Evolutionary conservation across 2,113 vertebrate species (phyloP), one percentile per base, ranked within the genome.

Genomic region (Rissa tridactyla): DNA sequence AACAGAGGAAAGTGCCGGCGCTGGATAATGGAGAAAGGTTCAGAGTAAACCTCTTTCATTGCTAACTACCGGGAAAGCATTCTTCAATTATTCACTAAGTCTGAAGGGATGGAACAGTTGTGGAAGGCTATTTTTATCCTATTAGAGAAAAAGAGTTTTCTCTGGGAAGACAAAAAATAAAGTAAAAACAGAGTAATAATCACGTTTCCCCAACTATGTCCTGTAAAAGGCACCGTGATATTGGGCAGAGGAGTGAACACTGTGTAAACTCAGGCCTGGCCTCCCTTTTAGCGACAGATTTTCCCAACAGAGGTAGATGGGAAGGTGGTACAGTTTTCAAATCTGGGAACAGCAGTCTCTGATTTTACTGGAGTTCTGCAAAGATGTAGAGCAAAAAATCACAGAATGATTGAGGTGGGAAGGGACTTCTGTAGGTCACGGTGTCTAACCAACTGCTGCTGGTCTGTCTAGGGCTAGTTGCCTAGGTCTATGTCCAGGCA

Each of bases 71-170:
- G 8, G 69, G 90, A 97, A 92, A 84, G 46, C 72, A 79, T 77
- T 88, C 82, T 96, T 98, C 97, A 97, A 97, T 97, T 98, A 98
- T 97, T 98, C 92, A 97, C 61, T 71, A 95, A 72, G 88, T 95
- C 92, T 95, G 77, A 94, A 96, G 88, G 88, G 87, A 55, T 32
- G 64, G 83, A 95, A 76, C 83, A 87, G 55, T 88, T 94, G 93
- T 95, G 80, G 68, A 92, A 88, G 68, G 64, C 82, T 97, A 97
- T 97, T 97, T 97, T 97, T 96, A 93, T 95, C 83, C 82, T 86
- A 4, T 62, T 73, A 79, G 61, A 88, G 62, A 84, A 94, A 83
- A 85, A 27, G 40, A 77, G 54, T 81, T 95, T 94, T 92, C 46
- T 91, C 7, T 23, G 44, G 57, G 64, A 86, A 86, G 94, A 76